Conservation (phyloP, 2,888 invertebrate species). For the Drosophila stalkeri region DNA sequence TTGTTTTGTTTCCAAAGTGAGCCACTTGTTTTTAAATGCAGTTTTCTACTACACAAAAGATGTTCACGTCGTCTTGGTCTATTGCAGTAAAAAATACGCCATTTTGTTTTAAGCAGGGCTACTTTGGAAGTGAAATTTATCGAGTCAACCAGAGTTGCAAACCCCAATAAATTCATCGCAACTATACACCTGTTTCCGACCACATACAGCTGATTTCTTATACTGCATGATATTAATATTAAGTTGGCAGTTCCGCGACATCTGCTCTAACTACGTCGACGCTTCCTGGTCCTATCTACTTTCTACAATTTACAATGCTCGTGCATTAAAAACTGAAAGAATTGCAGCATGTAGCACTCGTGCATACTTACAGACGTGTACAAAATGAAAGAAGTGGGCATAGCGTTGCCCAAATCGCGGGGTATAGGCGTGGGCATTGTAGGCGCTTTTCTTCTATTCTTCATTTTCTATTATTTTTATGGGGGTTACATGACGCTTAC, state of each 20-base stretch:
- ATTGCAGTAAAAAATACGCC: slow-evolving; percentile 78
- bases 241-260: slow-evolving; percentile 43
- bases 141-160: slow-evolving; percentile 16
- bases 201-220: slow-evolving; percentile 35
- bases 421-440: slow-evolving; percentile 93
- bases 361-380: slow-evolving; percentile 21
- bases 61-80: slow-evolving; percentile 73
- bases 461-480: slow-evolving; percentile 93
- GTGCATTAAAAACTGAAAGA: slow-evolving; percentile 20
- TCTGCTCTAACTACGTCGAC: slow-evolving; percentile 34
- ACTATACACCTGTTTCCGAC: slow-evolving; percentile 40
- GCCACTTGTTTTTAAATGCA: slow-evolving; percentile 74
- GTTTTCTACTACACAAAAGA: slow-evolving; percentile 73
- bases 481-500: slow-evolving; percentile 91
- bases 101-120: slow-evolving; percentile 76
- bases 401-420: slow-evolving; percentile 81
- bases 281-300: slow-evolving; percentile 24
- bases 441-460: slow-evolving; percentile 90
- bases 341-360: slow-evolving; percentile 48
- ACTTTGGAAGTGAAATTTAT: slow-evolving; percentile 18
- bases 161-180: slow-evolving; percentile 1
- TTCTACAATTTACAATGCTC: slow-evolving; percentile 18
- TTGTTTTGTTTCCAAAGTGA: slow-evolving; percentile 52
- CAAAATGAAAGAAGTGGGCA: slow-evolving; percentile 81
- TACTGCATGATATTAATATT: slow-evolving; percentile 3